Base-by-base conservation (phyloP, 2,888 invertebrate species). In the Lissocephala sabroskyi region DNA sequence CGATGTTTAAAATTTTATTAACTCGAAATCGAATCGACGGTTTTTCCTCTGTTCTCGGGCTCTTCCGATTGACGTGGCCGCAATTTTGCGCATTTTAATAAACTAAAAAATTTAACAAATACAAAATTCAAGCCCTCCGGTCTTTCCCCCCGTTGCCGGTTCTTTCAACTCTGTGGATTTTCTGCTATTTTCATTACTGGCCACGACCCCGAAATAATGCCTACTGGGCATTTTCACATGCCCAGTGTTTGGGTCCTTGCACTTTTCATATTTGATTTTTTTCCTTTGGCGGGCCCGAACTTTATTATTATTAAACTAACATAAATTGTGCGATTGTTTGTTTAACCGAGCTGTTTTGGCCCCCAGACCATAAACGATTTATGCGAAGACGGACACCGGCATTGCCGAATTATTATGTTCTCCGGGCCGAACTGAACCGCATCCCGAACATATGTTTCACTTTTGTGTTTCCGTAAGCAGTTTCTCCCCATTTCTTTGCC, bases 241-340 rank as follows among this genome's bases (percentile, higher is more conserved):
- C 52, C 30, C 4, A 17, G 10, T 35, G 23, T 5, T 41, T 48
- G 45, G 28, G 18, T 52, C 59, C 28, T 30, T 45, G 41, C 40
- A 16, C 48, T 49, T 45, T 50, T 56, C 32, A 35, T n/a, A n/a
- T n/a, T n/a, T n/a, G n/a, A n/a, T n/a, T n/a, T n/a, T n/a, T n/a
- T n/a, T n/a, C n/a, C n/a, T n/a, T n/a, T n/a, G n/a, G n/a, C n/a
- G n/a, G n/a, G n/a, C n/a, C n/a, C n/a, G n/a, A n/a, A n/a, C n/a
- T n/a, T 62, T 62, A 61, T 64, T 62, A 54, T 61, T 65, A 62
- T 65, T 57, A 65, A 64, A 63, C 53, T 59, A 57, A 63, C 57
- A 66, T 66, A 66, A 66, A 66, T 66, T 57, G 53, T 59, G 54
- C 55, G 61, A 55, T 54, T 66, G 64, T 66, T 65, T 65, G 61